Percentiles rank a stretch among this genome's conserved stretches.
Evolutionary conservation across 1,140 invertebrate genomes (phyloP).

Genomic region (Drosophila quadrilineata): DNA sequence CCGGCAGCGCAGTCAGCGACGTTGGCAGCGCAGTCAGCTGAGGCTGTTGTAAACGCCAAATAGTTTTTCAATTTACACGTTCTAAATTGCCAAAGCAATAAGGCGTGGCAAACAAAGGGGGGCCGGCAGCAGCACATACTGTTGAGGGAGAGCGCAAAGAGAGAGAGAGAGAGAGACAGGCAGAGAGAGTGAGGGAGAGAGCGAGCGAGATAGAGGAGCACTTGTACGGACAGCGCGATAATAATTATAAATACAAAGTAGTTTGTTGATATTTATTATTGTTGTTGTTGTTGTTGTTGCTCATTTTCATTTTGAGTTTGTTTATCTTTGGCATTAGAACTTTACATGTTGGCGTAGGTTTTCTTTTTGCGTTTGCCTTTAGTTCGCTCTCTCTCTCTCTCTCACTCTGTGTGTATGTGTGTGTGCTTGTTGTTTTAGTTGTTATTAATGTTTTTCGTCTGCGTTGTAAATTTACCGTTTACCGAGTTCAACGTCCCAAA

Average conservation of each 20-base stretch:
- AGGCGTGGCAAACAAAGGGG: too few species aligned
- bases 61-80: constrained; percentile 76
- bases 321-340: constrained; percentile 77
- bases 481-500: constrained; percentile 58
- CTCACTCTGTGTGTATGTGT: constrained; percentile 16
- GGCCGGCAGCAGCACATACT: too few species aligned
- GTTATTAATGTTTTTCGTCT: constrained; percentile 29
- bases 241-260: constrained; percentile 80
- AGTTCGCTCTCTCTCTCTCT: too few species aligned
- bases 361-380: constrained; percentile 26
- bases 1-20: constrained; percentile 7
- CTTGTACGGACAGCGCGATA: constrained; percentile 51
- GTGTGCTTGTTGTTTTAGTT: constrained; percentile 29
- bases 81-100: constrained; percentile 69
- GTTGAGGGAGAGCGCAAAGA: not conserved
- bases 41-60: constrained; percentile 42
- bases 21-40: constrained; percentile 5
- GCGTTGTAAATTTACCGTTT: constrained; percentile 75
- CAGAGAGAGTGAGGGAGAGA: not conserved
- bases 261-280: constrained; percentile 72
- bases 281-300: constrained; percentile 36
- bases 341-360: constrained; percentile 79
- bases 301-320: constrained; percentile 65
- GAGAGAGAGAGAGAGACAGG: not conserved
- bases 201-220: constrained; percentile 55